phyloP scores from a whole-genome alignment of 2,113 vertebrate genomes.

The Blennius ocellaris region DNA sequence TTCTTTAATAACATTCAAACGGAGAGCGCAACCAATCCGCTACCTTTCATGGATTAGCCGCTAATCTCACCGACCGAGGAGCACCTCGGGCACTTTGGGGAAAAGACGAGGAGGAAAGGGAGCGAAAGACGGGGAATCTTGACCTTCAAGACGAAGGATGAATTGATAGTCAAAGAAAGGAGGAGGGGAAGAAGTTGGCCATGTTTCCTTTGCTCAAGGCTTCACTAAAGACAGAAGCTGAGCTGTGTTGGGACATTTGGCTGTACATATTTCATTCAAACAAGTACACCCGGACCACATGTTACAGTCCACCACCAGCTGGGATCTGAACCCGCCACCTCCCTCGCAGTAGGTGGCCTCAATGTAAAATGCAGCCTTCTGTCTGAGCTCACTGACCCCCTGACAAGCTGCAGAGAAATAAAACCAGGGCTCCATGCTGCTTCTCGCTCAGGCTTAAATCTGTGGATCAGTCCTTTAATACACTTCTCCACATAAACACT shows the following conservation, averaged over 20 bases:
- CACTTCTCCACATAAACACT: slow-evolving; percentile 61
- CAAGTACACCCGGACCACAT: slow-evolving; percentile 27
- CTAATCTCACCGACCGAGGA: slow-evolving; percentile 76
- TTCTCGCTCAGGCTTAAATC: slow-evolving; percentile 52
- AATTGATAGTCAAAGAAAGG: slow-evolving; percentile 38
- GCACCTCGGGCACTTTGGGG: slow-evolving; percentile 69
- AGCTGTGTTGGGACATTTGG: not conserved
- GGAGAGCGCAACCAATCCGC: slow-evolving; percentile 62
- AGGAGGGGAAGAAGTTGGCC: slow-evolving; percentile 18
- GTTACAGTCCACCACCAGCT: slow-evolving; percentile 50
- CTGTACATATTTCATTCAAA: slow-evolving; percentile 50
- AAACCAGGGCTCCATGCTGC: slow-evolving; percentile 44
- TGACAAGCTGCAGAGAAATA: slow-evolving; percentile 39
- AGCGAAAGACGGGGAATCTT: slow-evolving; percentile 56
- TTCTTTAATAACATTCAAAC: slow-evolving; percentile 76
- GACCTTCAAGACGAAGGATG: slow-evolving; percentile 78
- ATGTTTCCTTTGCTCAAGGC: slow-evolving; percentile 30
- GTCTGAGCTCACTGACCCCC: slow-evolving; percentile 53
- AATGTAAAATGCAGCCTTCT: slow-evolving; percentile 47
- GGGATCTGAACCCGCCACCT: slow-evolving; percentile 47
- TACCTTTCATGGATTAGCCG: slow-evolving; percentile 80
- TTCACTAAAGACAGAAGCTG: not conserved
- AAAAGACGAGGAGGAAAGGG: slow-evolving; percentile 48
- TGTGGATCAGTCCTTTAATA: slow-evolving; percentile 67
- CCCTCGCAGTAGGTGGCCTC: slow-evolving; percentile 33